Conservation (phyloP, 2,113 vertebrate species). For the Theropithecus gelada region DNA sequence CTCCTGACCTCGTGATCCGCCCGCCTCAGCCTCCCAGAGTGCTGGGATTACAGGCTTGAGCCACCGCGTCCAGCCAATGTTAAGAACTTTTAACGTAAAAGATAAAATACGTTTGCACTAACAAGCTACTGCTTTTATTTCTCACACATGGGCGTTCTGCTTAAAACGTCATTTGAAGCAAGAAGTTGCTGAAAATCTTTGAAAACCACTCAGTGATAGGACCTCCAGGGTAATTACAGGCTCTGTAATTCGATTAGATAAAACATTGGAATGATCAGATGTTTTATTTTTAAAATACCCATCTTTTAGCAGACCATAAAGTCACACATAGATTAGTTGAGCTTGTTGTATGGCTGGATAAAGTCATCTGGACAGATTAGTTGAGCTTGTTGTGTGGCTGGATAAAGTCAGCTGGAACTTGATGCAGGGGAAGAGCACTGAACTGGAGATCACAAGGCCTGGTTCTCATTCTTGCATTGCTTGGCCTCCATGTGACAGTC, state of each 20-base stretch:
- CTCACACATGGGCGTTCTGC: not conserved
- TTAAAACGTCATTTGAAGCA: slow-evolving; percentile 31
- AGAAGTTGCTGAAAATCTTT: slow-evolving; percentile 28
- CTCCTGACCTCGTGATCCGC: too few species aligned
- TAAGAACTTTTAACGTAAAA: slow-evolving; percentile 29
- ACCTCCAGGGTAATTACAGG: not conserved
- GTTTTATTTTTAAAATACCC: slow-evolving; percentile 38
- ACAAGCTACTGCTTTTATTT: not conserved
- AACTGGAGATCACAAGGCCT: not conserved
- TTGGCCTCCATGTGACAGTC: not conserved
- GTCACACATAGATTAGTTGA: not conserved
- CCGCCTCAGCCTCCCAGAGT: too few species aligned
- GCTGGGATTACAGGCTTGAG: too few species aligned
- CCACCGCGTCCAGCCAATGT: too few species aligned
- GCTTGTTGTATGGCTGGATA: not conserved
- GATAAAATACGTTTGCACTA: slow-evolving; percentile 24
- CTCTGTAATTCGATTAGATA: not conserved
- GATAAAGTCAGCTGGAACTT: not conserved
- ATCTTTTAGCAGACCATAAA: not conserved
- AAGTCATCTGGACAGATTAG: not conserved
- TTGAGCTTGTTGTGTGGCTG: not conserved
- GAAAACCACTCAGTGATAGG: slow-evolving; percentile 9
- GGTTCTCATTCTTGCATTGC: not conserved
- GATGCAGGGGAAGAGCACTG: not conserved
- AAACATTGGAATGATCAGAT: not conserved